These are phyloP conservation scores for Hydrozoanthus tunicans DNA, from an alignment of 64 coral and sea anemone genomes.

Conservation along the genomic window DNA sequence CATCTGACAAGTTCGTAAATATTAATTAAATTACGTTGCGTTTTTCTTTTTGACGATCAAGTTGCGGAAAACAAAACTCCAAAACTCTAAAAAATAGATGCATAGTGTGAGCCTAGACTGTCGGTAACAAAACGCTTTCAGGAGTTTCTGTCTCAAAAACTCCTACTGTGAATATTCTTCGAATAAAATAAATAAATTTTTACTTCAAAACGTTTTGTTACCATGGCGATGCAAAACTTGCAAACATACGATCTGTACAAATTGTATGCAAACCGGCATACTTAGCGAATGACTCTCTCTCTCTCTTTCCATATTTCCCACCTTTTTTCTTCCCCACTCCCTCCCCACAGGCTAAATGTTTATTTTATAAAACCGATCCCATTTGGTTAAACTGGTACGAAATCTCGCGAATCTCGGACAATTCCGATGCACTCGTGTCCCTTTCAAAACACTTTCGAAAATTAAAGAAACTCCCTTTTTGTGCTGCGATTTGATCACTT, in stretches of 20 bases:
- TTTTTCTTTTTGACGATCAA: neutral
- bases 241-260: neutral
- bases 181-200: slow-evolving; percentile 1
- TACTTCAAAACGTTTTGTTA: neutral
- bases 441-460: too few species aligned
- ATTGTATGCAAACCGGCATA: neutral
- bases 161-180: neutral
- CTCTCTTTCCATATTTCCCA: neutral
- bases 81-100: neutral
- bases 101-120: neutral
- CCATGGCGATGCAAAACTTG: neutral
- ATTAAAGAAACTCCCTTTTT: too few species aligned
- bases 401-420: too few species aligned
- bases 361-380: too few species aligned
- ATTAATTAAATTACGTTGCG: neutral
- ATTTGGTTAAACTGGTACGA: too few species aligned
- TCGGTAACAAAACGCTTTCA: neutral
- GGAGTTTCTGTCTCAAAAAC: neutral
- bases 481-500: too few species aligned
- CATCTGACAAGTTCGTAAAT: slow-evolving; percentile 8
- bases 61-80: neutral
- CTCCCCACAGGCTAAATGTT: neutral
- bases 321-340: neutral
- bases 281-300: neutral
- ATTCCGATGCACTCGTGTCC: too few species aligned